A percentile compares a stretch with the other conserved stretches of the same genome.
Conservation (phyloP, 2,797 vertebrate species). For the Aphelocoma californica region DNA sequence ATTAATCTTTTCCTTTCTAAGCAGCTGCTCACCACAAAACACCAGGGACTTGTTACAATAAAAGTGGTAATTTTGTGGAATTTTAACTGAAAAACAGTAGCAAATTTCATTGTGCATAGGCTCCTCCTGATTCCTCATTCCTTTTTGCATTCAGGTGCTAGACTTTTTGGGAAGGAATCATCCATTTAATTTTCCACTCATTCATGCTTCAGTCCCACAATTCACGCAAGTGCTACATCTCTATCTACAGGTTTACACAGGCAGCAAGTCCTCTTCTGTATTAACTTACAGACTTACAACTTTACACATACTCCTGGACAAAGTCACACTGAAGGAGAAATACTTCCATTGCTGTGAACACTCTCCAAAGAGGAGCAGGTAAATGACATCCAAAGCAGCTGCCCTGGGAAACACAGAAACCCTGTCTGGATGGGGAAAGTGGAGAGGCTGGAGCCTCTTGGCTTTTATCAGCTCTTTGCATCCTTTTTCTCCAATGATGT, state of each 20-base stretch:
- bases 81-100: neutral
- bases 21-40: neutral
- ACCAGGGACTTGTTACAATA: neutral
- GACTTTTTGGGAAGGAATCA: neutral
- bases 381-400: neutral
- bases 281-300: neutral
- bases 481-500: neutral
- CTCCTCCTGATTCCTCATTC: neutral
- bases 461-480: neutral
- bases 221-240: rapidly evolving
- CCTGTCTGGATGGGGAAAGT: rapidly evolving
- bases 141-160: neutral
- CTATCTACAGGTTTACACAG: neutral
- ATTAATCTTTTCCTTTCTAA: neutral
- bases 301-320: neutral
- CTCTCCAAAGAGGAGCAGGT: neutral
- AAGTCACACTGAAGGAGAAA: neutral
- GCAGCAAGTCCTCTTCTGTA: neutral
- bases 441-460: neutral
- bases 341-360: neutral
- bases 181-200: neutral
- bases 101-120: neutral
- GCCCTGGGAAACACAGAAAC: neutral
- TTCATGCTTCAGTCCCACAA: neutral
- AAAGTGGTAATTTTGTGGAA: neutral